Base-by-base conservation (phyloP, 2,888 invertebrate genomes). In the Microctonus hyperodae region DNA sequence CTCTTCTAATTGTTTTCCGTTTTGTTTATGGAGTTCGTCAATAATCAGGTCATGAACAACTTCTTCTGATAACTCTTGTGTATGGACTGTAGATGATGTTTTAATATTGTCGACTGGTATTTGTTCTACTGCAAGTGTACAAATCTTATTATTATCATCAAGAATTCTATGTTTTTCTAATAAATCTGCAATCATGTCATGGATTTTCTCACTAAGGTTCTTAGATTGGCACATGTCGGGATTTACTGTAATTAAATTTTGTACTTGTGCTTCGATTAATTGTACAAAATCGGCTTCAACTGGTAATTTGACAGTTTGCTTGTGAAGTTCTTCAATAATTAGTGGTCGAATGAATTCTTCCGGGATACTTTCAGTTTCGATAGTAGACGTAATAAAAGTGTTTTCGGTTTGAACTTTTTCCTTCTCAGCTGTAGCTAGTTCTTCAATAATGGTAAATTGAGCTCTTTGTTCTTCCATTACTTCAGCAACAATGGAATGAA, bases 231-330 rank as follows among this genome's bases (percentile, higher is more conserved):
- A 62, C 22, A 57, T 20, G 6, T 67, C 65, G 44, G 69, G 69
- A 40, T 75, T 70, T 25, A 76, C 70, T 0, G 74, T 73, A 31
- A 76, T 69, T 69, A 73, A 58, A 73, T 72, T 68, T 66, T 60
- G 60, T 20, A 60, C 28, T 60, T 60, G 25, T 6, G 40, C 6
- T 48, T 50, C 60, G 11, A 31, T 40, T 7, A 31, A 48, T 62
- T 71, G 67, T 0, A 33, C 10, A 16, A 70, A 44, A 50, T 11
- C 50, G 22, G 59, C 61, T 23, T 23, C 33, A 20, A 69, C 67
- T 5, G 50, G n/a, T 4, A 65, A 9, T 22, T 63, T 22, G 25
- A 66, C 64, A n/a, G 50, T 55, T 33, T 57, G 33, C 44, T 64
- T 33, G 6, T 35, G 31, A 25, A 59, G 44, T 37, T 55, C 65